A percentile compares a stretch with the other conserved stretches of the same genome.
Conservation (phyloP, 2,888 invertebrate species). For the Agonopterix alstromeriana region DNA sequence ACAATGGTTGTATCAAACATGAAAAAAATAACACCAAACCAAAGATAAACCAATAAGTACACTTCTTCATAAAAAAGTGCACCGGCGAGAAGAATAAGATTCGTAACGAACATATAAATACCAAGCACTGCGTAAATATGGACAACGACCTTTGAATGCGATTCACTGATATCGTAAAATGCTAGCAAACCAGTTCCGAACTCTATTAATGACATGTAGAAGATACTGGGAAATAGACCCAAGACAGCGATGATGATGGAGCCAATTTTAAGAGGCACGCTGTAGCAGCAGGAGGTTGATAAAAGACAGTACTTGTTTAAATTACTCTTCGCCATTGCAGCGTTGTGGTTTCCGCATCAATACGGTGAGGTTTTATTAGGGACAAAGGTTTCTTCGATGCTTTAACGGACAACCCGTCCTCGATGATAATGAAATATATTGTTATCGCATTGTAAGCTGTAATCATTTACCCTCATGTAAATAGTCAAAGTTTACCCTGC, state of each 20-base stretch:
- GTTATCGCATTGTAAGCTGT: no score
- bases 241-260: slow-evolving; percentile 31
- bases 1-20: slow-evolving; percentile 26
- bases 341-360: no score
- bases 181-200: slow-evolving; percentile 19
- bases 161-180: slow-evolving; percentile 14
- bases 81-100: slow-evolving; percentile 32
- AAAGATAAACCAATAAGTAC: slow-evolving; percentile 37
- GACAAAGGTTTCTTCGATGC: no score
- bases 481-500: no score
- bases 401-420: no score
- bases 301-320: slow-evolving; percentile 18
- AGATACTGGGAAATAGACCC: slow-evolving; percentile 28
- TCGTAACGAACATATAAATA: slow-evolving; percentile 26
- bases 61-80: slow-evolving; percentile 35
- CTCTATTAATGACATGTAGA: slow-evolving; percentile 23
- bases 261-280: slow-evolving; percentile 33
- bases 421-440: no score
- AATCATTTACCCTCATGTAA: no score
- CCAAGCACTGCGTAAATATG: slow-evolving; percentile 32
- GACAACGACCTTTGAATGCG: slow-evolving; percentile 17
- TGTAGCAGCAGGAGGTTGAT: slow-evolving; percentile 30
- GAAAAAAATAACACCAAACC: slow-evolving; percentile 32
- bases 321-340: no score
- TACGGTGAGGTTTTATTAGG: no score